phyloP scores from a whole-genome alignment of 2,888 invertebrate species.

The Xestoiulus laeticollis region DNA sequence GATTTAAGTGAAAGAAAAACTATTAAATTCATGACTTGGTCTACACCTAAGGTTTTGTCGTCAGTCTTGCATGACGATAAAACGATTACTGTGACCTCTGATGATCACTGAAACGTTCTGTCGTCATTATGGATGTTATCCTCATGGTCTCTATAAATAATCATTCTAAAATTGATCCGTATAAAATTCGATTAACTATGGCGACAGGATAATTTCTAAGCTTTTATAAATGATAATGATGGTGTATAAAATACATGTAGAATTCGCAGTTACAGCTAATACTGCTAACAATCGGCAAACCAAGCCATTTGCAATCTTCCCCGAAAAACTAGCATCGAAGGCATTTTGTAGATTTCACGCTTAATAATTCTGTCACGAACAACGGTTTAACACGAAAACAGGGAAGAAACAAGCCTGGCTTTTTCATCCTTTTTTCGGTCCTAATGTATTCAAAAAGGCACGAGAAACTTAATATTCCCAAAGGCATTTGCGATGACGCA shows the following conservation, averaged over 20 bases:
- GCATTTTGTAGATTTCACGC: slow-evolving; percentile 26
- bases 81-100: too few relatives aligned
- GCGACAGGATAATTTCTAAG: not conserved
- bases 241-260: not conserved
- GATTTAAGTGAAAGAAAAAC: too few relatives aligned
- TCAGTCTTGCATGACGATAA: too few relatives aligned
- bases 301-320: not conserved
- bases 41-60: too few relatives aligned
- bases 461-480: not conserved
- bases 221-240: not conserved
- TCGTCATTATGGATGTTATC: too few relatives aligned
- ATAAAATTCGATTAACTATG: not conserved
- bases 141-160: too few relatives aligned
- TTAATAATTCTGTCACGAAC: slow-evolving; percentile 20
- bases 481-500: slow-evolving; percentile 7
- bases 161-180: too few relatives aligned
- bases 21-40: too few relatives aligned
- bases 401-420: not conserved
- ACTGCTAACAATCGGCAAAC: not conserved
- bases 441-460: not conserved
- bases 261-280: not conserved
- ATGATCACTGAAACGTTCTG: too few relatives aligned
- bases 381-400: slow-evolving; percentile 3
- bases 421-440: not conserved
- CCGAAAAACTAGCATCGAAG: not conserved